phyloP scores from a whole-genome alignment of 2,797 vertebrate genomes.

The Carcharodon carcharias region DNA sequence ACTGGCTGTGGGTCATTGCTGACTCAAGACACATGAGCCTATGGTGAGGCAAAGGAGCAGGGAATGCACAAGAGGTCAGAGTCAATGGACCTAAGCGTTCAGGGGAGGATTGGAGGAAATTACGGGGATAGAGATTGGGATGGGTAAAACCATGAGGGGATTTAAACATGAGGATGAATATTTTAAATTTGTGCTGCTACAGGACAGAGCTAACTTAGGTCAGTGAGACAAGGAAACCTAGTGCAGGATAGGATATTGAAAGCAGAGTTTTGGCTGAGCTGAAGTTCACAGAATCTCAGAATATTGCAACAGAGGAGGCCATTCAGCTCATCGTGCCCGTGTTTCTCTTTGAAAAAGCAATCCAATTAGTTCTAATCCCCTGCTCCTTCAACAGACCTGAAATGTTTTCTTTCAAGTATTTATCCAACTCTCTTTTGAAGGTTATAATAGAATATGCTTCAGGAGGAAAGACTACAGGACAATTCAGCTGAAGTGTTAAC shows the following conservation, averaged over 20 bases:
- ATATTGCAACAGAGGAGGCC: not conserved
- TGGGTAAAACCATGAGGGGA: not conserved
- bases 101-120: not conserved
- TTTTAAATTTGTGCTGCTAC: not conserved
- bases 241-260: not conserved
- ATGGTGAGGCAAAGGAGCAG: not conserved
- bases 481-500: too few relatives aligned
- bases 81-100: not conserved
- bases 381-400: not conserved
- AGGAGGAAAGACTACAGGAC: too few relatives aligned
- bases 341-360: not conserved
- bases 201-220: not conserved
- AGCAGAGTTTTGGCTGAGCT: not conserved
- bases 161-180: too few relatives aligned
- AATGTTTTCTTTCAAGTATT: not conserved
- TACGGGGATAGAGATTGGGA: not conserved
- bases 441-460: not conserved
- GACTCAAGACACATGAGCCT: not conserved
- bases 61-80: not conserved
- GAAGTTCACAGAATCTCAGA: not conserved
- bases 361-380: too few relatives aligned
- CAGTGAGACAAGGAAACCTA: too few relatives aligned
- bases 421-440: not conserved
- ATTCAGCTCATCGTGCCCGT: not conserved
- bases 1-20: not conserved